Base-by-base conservation (phyloP, 2,888 invertebrate species). In the Blastobasis lacticolella region DNA sequence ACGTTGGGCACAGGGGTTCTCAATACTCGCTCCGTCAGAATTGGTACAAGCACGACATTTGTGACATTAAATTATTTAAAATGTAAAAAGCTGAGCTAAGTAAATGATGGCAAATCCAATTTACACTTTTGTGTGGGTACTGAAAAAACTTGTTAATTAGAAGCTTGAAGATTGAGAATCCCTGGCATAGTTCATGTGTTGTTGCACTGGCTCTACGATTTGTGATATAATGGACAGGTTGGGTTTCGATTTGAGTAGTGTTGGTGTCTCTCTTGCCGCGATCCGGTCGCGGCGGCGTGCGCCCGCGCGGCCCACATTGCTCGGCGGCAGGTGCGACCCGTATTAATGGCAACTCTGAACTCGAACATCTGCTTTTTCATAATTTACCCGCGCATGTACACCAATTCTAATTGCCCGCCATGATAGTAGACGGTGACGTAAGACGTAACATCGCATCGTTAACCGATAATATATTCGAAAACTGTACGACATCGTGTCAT, bases 281-380 rank as follows among this genome's bases (percentile, higher is more conserved):
- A 58, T 55, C 56, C 54, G 58, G 56, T 57, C 55, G 63, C 58
- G 57, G 56, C 49, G 51, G 46, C 45, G 43, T 37, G 67, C 61
- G 67, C 62, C 68, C 62, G 57, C 57, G 56, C 59, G 54, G 61
- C 58, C 64, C 67, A 70, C 72, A 71, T 65, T 62, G 69, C 69
- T 58, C 55, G 55, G 49, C 58, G 67, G 84, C 86, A 85, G 86
- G 85, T 85, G 86, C 75, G 68, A 58, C 52, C 60, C 58, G 67
- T 71, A 71, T 76, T 78, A 78, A 78, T 78, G 71, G 72, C 73
- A 69, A 75, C 73, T 78, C 73, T 74, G 71, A 70, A 71, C 65
- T 60, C 66, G 69, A 67, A 78, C 86, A 86, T 85, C 87, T 87
- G 86, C 85, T 80, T 83, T 81, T 82, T 73, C 72, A 77, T 77